Percentiles rank a stretch among this genome's conserved stretches.
Conservation (phyloP, 2,797 vertebrate genomes). For the Distichodus sexfasciatus region DNA sequence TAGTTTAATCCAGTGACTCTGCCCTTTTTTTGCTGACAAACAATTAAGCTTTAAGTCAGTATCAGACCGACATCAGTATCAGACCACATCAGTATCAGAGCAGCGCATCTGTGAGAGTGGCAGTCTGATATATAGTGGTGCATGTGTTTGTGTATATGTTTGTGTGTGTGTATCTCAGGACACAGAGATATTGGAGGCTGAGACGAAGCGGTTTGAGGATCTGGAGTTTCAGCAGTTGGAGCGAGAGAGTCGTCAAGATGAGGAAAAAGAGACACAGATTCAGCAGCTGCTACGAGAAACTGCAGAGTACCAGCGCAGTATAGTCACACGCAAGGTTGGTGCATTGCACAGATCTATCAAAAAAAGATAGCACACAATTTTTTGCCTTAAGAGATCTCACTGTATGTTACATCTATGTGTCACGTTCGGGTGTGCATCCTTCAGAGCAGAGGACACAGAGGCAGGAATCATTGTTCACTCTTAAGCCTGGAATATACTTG, state of each 20-base stretch:
- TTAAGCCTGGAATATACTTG: no score
- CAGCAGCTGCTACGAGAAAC: slow-evolving; percentile 86
- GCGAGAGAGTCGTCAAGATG: slow-evolving; percentile 84
- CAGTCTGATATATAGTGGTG: not conserved
- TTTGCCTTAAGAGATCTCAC: no score
- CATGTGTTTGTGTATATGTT: not conserved
- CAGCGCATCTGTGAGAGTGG: no score
- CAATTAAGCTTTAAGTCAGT: no score
- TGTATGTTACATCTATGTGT: no score
- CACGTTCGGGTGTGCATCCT: no score
- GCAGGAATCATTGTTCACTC: no score
- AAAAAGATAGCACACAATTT: slow-evolving; percentile 7
- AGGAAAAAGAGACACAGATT: slow-evolving; percentile 84
- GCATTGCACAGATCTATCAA: not conserved
- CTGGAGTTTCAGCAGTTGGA: slow-evolving; percentile 94
- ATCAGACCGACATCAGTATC: no score
- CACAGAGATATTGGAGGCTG: slow-evolving; percentile 76
- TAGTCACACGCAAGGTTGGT: slow-evolving; percentile 85
- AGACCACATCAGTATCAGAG: no score
- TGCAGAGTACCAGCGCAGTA: slow-evolving; percentile 85
- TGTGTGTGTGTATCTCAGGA: slow-evolving; percentile 67
- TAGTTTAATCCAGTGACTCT: no score
- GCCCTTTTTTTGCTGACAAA: no score
- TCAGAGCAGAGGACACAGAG: no score
- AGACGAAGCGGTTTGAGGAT: slow-evolving; percentile 87